Evolutionary conservation across 1,140 invertebrate genomes (phyloP).

Genomic region (Antheraea mylitta): DNA sequence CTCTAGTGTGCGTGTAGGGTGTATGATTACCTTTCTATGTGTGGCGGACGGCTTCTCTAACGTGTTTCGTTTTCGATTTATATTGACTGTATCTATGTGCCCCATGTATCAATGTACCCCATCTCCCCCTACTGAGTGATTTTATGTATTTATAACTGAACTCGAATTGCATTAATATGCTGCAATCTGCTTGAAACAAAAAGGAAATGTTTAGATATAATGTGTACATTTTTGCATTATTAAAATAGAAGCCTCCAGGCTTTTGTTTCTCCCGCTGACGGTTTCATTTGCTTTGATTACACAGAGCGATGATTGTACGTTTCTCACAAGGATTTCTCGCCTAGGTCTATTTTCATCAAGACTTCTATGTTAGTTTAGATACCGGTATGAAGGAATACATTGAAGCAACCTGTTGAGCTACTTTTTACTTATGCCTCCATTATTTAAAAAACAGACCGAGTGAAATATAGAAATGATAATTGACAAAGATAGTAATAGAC

Average conservation of each 20-base stretch:
- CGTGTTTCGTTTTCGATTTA: too few relatives aligned
- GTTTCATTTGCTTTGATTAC: constrained; percentile 9
- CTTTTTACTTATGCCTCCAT: too few relatives aligned
- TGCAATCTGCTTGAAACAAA: background rate
- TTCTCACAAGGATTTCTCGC: constrained; percentile 11
- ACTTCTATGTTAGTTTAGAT: background rate
- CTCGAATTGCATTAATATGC: background rate
- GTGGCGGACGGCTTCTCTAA: too few relatives aligned
- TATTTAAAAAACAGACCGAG: background rate
- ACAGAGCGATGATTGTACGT: constrained; percentile 5
- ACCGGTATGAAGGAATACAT: background rate
- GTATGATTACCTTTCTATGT: too few relatives aligned
- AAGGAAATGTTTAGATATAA: background rate
- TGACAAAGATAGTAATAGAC: too few relatives aligned
- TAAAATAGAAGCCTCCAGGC: constrained; percentile 7
- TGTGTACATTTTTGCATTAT: background rate
- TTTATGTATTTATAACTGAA: background rate
- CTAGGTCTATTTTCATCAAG: background rate
- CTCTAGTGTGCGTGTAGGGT: too few relatives aligned
- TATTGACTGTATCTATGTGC: too few relatives aligned
- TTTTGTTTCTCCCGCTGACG: background rate
- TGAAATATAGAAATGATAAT: too few relatives aligned
- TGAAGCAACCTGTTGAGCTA: too few relatives aligned
- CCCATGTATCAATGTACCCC: too few relatives aligned
- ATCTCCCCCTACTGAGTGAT: too few relatives aligned